Evolutionary conservation across 2,797 vertebrate species (phyloP), one percentile per base, ranked within the genome.

Genomic region (Nannoperca australis): DNA sequence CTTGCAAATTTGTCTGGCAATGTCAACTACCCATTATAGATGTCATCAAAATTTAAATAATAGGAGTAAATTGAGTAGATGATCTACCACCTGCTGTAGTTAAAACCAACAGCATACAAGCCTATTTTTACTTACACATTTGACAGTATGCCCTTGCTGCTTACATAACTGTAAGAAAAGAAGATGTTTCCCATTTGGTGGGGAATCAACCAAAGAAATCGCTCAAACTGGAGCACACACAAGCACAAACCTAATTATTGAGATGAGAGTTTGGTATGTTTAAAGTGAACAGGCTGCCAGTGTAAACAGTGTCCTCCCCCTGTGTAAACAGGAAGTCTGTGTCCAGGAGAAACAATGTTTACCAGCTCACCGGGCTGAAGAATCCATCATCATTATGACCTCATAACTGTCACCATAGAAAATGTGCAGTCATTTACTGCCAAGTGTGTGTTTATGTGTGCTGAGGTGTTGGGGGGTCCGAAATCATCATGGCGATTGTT

Each of bases 361-460:
- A 18, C 59, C 34, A 9, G 45, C 71, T 77, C 51, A 53, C 30
- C 18, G 15, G 18, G 18, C 76, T 3, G 15, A 1, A 66, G 47
- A 20, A 87, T 89, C 83, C 55, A 66, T 89, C 77, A 85, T 85
- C 51, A 72, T 88, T 86, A 90, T 75, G 74, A 79, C 76, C 56
- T 44, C 64, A 83, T 79, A 66, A 79, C 85, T 79, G 84, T 73
- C 59, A 2, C 56, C 77, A 11, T 17, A 69, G 54, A 82, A 69
- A 74, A 70, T 70, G 68, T 56, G 53, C 36, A 69, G 64, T 51
- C 76, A 65, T 76, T 72, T 86, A 32, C 73, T 6, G 0, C 38
- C 34, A 62, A 44, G 36, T 5, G 64, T 50, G 22, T 70, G 10
- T 30, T 15, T 67, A 13, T 24, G 45, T 17, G 66, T 49, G 51